Conservation (phyloP, 2,113 vertebrate species). For the Ptyas mucosa region DNA sequence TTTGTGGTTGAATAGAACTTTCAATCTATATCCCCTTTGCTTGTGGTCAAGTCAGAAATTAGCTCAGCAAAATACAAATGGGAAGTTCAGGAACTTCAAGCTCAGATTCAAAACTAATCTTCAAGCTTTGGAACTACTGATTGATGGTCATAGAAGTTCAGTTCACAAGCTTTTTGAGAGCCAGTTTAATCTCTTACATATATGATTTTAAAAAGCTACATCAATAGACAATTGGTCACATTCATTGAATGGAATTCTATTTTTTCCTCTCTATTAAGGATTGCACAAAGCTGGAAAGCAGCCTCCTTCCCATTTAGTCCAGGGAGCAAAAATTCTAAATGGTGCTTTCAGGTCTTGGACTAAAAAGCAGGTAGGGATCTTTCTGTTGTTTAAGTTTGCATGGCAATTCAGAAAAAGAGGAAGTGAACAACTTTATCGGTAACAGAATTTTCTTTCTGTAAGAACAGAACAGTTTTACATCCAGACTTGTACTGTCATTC, state of each 20-base stretch:
- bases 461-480: not conserved
- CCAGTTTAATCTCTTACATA: not conserved
- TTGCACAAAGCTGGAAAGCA: constrained; percentile 96
- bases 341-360: constrained; percentile 98
- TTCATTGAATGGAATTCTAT: not conserved
- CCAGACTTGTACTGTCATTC: not conserved
- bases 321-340: constrained; percentile 97
- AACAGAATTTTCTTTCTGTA: not conserved
- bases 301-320: constrained; percentile 87
- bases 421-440: not conserved
- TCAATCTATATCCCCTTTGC: not conserved
- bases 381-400: not conserved
- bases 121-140: not conserved
- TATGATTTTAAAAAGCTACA: not conserved
- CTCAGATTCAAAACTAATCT: not conserved
- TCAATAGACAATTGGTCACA: not conserved
- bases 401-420: not conserved
- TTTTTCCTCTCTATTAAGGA: constrained; percentile 66
- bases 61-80: not conserved
- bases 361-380: constrained; percentile 87
- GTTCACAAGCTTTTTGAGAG: not conserved
- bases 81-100: not conserved
- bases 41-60: not conserved
- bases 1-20: not conserved
- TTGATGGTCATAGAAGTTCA: not conserved